Conservation (phyloP, 2,113 vertebrate genomes). For the Monopterus albus region DNA sequence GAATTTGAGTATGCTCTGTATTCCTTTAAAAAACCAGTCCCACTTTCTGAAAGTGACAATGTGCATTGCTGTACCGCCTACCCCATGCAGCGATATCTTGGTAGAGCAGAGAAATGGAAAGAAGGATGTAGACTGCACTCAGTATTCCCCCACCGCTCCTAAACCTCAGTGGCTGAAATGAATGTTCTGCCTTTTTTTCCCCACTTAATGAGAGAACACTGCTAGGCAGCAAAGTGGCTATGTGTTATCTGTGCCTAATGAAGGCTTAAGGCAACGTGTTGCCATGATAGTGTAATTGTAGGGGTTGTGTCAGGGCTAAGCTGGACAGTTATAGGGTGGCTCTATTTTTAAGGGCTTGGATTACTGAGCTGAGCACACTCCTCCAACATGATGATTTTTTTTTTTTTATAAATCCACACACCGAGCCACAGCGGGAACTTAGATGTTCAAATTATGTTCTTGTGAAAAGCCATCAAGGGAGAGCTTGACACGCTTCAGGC, state of each 20-base stretch:
- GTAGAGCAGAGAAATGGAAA: slow-evolving; percentile 31
- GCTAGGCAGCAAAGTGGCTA: slow-evolving; percentile 48
- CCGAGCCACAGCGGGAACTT: slow-evolving; percentile 8
- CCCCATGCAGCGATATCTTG: slow-evolving; percentile 35
- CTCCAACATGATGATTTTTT: slow-evolving; percentile 2
- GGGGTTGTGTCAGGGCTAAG: slow-evolving; percentile 42
- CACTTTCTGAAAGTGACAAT: slow-evolving; percentile 41
- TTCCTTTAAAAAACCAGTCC: slow-evolving; percentile 32
- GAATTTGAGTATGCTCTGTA: slow-evolving; percentile 15
- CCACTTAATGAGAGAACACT: slow-evolving; percentile 61
- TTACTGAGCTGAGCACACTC: slow-evolving; percentile 40
- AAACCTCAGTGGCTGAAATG: slow-evolving; percentile 60
- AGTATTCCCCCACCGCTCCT: slow-evolving; percentile 57
- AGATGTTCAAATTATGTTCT: slow-evolving; percentile 36
- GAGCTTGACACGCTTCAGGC: slow-evolving; percentile 15
- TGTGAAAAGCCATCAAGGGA: slow-evolving; percentile 27
- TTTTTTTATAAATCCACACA: slow-evolving; percentile 35
- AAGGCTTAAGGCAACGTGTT: slow-evolving; percentile 56
- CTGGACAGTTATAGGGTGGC: slow-evolving; percentile 10
- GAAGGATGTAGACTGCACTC: slow-evolving; percentile 29
- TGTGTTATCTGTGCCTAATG: slow-evolving; percentile 68
- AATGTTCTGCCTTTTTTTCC: slow-evolving; percentile 64
- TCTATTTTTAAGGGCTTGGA: slow-evolving; percentile 38
- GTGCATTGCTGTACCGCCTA: slow-evolving; percentile 35
- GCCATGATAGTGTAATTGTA: slow-evolving; percentile 55